Evolutionary conservation across 1,140 invertebrate species (phyloP), one percentile per base, ranked within the genome.

Genomic region (Pemphigus obesinymphae): DNA sequence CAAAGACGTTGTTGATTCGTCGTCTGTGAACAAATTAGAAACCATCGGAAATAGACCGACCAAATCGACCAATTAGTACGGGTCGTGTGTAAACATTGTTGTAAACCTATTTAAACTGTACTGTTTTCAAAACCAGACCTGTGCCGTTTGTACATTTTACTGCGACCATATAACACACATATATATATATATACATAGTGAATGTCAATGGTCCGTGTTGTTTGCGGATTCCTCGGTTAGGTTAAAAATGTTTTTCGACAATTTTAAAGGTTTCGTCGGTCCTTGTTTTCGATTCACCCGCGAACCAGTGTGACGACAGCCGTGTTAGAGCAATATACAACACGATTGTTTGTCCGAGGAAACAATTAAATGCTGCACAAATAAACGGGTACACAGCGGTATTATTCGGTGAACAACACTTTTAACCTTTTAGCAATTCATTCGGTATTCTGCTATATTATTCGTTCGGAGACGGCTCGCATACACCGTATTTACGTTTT

Each of bases 21-120:
- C 29, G 40, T 40, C n/a, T 3, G 4, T 40, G 37, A n/a, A 45
- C 40, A 70, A 70, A 70, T 70, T 70, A 45, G 13, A 13, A 45
- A 29, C 40, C 23, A 70, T 70, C 13, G 66, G 45, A 45, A 70
- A 45, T 45, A 26, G 68, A 70, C 68, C 68, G 23, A 29, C 68
- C 45, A 70, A 70, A 70, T 70, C 37, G 68, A 70, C 40, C 68
- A 70, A 70, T 45, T 70, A 70, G 68, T 70, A 26, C 23, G 40
- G 68, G 40, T 70, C 23, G 37, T 40, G 13, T 70, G 68, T 70
- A 70, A 70, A 70, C 43, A 70, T 23, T 70, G n/a, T n/a, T n/a
- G 37, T 29, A 45, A 70, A 70, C 37, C 66, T 70, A 70, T 70
- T 70, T 11, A 70, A 70, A 23, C 66, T 70, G 26, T 70, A 23